Percentiles rank a stretch among this genome's conserved stretches.
Conservation (phyloP, 2,113 vertebrate genomes). For the Oxygymnocypris stewartii region DNA sequence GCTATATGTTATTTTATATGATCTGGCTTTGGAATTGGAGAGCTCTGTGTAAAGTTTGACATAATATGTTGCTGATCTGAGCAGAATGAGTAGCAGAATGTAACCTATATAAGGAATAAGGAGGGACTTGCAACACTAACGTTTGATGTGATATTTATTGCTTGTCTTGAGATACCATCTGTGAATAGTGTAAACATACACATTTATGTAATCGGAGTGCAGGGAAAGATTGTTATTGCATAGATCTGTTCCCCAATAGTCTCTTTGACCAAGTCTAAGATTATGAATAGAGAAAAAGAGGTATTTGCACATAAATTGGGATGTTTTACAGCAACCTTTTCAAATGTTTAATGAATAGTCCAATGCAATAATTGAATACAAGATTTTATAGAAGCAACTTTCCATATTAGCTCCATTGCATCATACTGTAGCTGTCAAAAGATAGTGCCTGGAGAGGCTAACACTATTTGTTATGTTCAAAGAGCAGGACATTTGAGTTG, state of each 20-base stretch:
- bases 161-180: not conserved
- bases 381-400: conserved; percentile 29
- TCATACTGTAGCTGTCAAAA: conserved; percentile 30
- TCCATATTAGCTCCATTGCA: conserved; percentile 37
- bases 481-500: conserved; percentile 45
- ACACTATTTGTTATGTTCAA: conserved; percentile 43
- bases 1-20: conserved; percentile 6
- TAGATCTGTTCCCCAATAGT: not conserved
- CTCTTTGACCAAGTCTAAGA: not conserved
- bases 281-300: not conserved
- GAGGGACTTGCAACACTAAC: not conserved
- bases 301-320: conserved; percentile 40
- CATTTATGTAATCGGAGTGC: not conserved
- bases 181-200: not conserved
- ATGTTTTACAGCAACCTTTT: conserved; percentile 20
- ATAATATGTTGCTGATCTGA: conserved; percentile 11
- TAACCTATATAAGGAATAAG: not conserved
- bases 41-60: not conserved
- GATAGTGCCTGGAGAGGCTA: conserved; percentile 33
- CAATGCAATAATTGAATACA: conserved; percentile 36
- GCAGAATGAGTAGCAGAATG: not conserved
- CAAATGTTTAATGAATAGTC: conserved; percentile 9
- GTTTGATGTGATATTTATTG: not conserved
- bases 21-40: not conserved
- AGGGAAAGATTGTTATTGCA: not conserved